Evolutionary conservation across 1,140 invertebrate species (phyloP).

Genomic region (Lepidurus apus): DNA sequence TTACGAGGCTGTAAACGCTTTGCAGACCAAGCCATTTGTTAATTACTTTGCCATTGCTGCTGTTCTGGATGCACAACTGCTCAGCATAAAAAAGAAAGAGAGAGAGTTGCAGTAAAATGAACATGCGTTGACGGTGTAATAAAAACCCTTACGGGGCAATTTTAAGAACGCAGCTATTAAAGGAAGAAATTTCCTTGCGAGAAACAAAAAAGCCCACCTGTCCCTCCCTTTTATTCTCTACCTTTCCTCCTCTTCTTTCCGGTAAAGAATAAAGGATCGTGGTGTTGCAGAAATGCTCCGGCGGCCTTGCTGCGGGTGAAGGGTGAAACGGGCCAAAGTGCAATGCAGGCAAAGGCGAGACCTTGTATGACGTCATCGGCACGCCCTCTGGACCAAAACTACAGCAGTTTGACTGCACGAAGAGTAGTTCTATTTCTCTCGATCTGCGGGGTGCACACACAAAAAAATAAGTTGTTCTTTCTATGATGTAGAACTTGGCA

Average conservation of each 20-base stretch:
- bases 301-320: background rate
- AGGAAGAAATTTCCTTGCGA: no score
- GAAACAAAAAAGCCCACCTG: no score
- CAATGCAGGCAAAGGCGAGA: background rate
- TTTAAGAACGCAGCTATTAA: no score
- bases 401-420: background rate
- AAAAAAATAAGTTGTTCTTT: background rate
- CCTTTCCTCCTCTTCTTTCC: no score
- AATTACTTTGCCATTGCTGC: background rate
- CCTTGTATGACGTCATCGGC: background rate
- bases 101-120: no score
- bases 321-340: background rate
- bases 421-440: background rate
- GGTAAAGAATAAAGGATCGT: background rate
- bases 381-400: background rate
- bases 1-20: background rate
- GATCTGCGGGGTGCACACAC: background rate
- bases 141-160: no score
- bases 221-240: no score
- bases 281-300: background rate
- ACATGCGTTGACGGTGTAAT: no score
- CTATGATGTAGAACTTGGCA: slow-evolving; percentile 4
- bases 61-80: no score
- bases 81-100: no score
- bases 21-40: background rate